phyloP scores from a whole-genome alignment of 2,113 vertebrate genomes.

The Nothoprocta pentlandii region DNA sequence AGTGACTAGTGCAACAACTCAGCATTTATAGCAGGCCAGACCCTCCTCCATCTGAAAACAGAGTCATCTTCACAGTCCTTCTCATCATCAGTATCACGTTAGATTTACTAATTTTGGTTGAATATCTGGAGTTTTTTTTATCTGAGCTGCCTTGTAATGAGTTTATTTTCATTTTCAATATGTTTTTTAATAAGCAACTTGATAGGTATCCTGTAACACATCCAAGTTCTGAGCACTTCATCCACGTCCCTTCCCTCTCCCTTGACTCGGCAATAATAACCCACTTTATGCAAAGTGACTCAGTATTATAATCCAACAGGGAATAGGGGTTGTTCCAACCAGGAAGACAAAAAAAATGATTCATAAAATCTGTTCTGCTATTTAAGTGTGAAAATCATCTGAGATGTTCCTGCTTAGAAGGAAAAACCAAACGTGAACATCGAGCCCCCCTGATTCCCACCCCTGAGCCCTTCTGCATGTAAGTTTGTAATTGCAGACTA shows the following conservation, averaged over 20 bases:
- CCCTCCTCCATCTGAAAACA: background rate
- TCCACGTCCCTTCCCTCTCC: background rate
- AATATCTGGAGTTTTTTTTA: background rate
- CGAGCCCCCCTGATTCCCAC: background rate
- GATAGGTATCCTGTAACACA: fast-evolving
- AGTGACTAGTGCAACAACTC: fast-evolving
- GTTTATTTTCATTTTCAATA: background rate
- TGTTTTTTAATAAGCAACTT: background rate
- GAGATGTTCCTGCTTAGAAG: background rate
- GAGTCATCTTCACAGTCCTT: background rate
- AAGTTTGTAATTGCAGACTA: background rate
- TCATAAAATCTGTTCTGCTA: constrained; percentile 38
- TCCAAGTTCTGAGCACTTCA: background rate
- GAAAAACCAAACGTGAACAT: background rate
- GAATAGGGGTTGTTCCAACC: constrained; percentile 27
- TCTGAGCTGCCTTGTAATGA: background rate
- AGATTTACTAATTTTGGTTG: background rate
- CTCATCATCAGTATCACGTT: background rate
- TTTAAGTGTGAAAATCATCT: constrained; percentile 12
- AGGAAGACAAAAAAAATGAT: constrained; percentile 35
- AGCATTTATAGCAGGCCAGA: background rate
- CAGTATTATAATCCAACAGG: background rate
- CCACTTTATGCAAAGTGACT: constrained; percentile 29
- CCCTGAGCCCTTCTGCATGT: background rate
- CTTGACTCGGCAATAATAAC: background rate